phyloP scores from a whole-genome alignment of 2,797 vertebrate genomes.

The Galago senegalensis region DNA sequence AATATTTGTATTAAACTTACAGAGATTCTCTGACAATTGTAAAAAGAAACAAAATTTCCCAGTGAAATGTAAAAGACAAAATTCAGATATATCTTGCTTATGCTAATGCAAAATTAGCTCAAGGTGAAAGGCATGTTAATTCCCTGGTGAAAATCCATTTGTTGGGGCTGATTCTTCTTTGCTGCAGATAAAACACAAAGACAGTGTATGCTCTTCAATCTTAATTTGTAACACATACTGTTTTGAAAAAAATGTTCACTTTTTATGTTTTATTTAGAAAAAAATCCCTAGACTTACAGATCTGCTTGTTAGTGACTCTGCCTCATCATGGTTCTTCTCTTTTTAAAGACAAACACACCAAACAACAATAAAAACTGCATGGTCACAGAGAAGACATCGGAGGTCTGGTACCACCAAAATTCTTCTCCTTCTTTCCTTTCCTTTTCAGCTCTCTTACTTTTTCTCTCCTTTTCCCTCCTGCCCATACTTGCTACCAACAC shows the following conservation, averaged over 20 bases:
- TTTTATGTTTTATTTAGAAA: constrained; percentile 28
- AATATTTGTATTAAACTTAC: constrained; percentile 8
- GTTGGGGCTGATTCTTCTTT: constrained; percentile 39
- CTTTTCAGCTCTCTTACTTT: background rate
- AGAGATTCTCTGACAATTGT: background rate
- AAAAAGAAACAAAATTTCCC: background rate
- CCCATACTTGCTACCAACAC: background rate
- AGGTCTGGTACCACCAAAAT: background rate
- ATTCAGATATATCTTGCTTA: constrained; percentile 31
- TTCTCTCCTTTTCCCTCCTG: background rate
- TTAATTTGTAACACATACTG: background rate
- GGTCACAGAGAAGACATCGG: background rate
- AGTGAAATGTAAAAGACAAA: constrained; percentile 19
- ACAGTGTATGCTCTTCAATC: background rate
- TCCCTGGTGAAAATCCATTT: constrained; percentile 61
- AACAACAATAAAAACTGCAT: background rate
- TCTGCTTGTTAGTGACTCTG: background rate
- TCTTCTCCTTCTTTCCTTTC: background rate
- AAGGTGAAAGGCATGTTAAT: constrained; percentile 69
- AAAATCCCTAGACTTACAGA: background rate
- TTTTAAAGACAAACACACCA: background rate
- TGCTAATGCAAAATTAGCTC: constrained; percentile 14
- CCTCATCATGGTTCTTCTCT: background rate
- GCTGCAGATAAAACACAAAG: constrained; percentile 61
- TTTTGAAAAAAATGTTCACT: constrained; percentile 15